Conservation (phyloP, 2,797 vertebrate genomes). For the Schizopygopsis malacanthus region DNA sequence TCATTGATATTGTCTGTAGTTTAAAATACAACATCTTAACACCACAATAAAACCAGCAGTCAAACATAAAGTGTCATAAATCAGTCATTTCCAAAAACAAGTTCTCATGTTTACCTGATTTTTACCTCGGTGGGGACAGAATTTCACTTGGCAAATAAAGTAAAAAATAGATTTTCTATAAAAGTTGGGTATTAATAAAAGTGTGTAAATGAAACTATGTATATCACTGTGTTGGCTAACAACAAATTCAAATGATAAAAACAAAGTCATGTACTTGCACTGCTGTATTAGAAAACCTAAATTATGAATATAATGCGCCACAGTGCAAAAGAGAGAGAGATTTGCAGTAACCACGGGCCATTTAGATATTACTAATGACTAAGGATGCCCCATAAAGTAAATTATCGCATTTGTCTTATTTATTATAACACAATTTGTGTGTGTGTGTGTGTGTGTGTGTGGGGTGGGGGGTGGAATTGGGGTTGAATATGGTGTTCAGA, state of each 20-base stretch:
- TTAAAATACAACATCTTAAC: background rate
- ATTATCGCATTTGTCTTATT: background rate
- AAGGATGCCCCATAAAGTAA: slow-evolving; percentile 14
- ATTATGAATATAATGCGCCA: background rate
- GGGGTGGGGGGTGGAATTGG: background rate
- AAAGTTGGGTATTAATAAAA: slow-evolving; percentile 29
- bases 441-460: too few species aligned
- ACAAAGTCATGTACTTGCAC: background rate
- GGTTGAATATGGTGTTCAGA: background rate
- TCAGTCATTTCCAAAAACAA: slow-evolving; percentile 1
- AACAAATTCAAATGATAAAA: slow-evolving; percentile 11
- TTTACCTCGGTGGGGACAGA: slow-evolving; percentile 15
- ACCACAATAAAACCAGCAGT: slow-evolving; percentile 1
- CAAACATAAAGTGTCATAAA: slow-evolving; percentile 10
- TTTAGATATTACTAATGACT: background rate
- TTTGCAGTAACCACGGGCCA: slow-evolving; percentile 17
- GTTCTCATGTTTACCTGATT: slow-evolving; percentile 11
- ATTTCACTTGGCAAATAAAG: slow-evolving; percentile 42
- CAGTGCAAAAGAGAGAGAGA: slow-evolving; percentile 14
- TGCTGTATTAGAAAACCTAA: background rate
- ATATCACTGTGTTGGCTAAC: slow-evolving; percentile 13
- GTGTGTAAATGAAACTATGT: slow-evolving; percentile 27
- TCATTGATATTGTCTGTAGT: slow-evolving; percentile 18
- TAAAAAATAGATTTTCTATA: slow-evolving; percentile 16
- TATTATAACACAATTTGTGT: background rate